A percentile compares a stretch with the other conserved stretches of the same genome.
phyloP scores from a whole-genome alignment of 2,113 vertebrate genomes.

The Poeciliopsis prolifica region DNA sequence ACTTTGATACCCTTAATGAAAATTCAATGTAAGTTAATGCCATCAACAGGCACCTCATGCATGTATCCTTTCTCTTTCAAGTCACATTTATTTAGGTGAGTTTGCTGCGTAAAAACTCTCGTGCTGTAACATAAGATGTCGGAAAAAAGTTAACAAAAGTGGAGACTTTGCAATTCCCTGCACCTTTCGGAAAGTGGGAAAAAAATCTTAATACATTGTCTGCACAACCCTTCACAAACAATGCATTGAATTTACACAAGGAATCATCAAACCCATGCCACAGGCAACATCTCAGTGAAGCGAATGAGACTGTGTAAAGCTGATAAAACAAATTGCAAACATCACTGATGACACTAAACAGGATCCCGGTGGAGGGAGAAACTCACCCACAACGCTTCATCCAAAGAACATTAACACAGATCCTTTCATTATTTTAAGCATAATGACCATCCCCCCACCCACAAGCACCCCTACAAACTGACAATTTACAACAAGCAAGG shows the following conservation, averaged over 20 bases:
- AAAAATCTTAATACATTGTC: slow-evolving; percentile 34
- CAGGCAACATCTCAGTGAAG: slow-evolving; percentile 35
- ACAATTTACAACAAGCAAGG: slow-evolving; percentile 17
- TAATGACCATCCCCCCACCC: slow-evolving; percentile 36
- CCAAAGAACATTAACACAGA: slow-evolving; percentile 62
- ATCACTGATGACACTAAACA: slow-evolving; percentile 42
- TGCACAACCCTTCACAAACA: slow-evolving; percentile 45
- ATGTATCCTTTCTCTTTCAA: no score
- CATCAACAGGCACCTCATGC: no score
- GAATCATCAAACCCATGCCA: slow-evolving; percentile 53
- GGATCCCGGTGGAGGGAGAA: slow-evolving; percentile 43
- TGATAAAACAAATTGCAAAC: slow-evolving; percentile 66
- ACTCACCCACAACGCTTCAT: slow-evolving; percentile 55
- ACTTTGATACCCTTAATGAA: no score
- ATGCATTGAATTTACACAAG: slow-evolving; percentile 56
- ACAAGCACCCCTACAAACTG: not conserved
- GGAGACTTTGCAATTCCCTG: not conserved
- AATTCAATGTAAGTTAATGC: no score
- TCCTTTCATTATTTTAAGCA: slow-evolving; percentile 62
- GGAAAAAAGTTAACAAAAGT: not conserved
- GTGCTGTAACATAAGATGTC: no score
- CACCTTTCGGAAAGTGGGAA: slow-evolving; percentile 28
- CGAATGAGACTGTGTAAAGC: slow-evolving; percentile 45
- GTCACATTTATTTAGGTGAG: no score
- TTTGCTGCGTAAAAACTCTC: no score